These are phyloP conservation scores for Spheniscus mendiculus DNA, from an alignment of 2,113 vertebrate species.

Conservation along the genomic window DNA sequence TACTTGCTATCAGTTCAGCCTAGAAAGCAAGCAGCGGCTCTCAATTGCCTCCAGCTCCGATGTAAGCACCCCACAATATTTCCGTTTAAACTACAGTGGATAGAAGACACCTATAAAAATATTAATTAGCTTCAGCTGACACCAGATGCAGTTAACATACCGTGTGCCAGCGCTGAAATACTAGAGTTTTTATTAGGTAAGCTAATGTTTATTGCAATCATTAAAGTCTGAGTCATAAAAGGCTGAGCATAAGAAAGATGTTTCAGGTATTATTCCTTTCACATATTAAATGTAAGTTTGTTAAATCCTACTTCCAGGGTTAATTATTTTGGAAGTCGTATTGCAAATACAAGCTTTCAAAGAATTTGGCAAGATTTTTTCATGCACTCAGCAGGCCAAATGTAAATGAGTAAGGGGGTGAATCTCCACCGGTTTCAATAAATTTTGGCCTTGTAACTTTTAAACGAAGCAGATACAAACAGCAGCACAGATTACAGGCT, in stretches of 20 bases:
- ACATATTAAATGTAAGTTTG: not conserved
- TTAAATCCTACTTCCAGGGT: not conserved
- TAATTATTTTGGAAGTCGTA: slow-evolving; percentile 31
- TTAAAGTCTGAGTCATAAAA: slow-evolving; percentile 75
- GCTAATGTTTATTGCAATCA: slow-evolving; percentile 79
- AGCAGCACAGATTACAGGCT: slow-evolving; percentile 33
- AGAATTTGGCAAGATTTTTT: not conserved
- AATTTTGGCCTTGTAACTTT: slow-evolving; percentile 40
- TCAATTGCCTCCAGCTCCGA: slow-evolving; percentile 70
- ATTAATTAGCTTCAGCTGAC: slow-evolving; percentile 84
- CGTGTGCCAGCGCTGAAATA: slow-evolving; percentile 65
- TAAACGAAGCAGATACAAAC: slow-evolving; percentile 3
- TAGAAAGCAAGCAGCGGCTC: slow-evolving; percentile 60
- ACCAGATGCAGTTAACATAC: slow-evolving; percentile 74
- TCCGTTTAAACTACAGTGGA: slow-evolving; percentile 71
- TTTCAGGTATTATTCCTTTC: slow-evolving; percentile 40
- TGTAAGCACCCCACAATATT: slow-evolving; percentile 74
- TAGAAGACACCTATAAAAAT: slow-evolving; percentile 82
- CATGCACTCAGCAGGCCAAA: not conserved
- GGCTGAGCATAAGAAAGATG: slow-evolving; percentile 22
- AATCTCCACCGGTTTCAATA: not conserved
- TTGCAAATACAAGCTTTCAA: not conserved
- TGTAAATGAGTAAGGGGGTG: not conserved
- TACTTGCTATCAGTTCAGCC: slow-evolving; percentile 71
- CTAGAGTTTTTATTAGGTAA: slow-evolving; percentile 78